Conservation (phyloP, 2,113 vertebrate species). For the Aphyosemion australe region DNA sequence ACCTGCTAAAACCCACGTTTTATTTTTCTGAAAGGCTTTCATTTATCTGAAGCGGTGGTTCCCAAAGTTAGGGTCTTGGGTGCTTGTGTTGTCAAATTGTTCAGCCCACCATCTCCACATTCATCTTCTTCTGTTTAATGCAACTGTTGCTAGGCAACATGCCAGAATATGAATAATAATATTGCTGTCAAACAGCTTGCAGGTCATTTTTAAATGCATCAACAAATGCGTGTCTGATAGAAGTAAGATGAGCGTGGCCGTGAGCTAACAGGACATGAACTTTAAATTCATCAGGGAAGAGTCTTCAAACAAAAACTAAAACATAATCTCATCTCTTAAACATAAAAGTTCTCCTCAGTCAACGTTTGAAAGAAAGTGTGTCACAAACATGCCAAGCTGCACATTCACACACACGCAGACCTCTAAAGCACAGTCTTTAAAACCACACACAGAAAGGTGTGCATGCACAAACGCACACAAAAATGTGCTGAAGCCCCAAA, state of each 20-base stretch:
- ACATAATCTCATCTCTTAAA: no score
- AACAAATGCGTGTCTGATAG: not conserved
- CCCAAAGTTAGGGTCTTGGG: no score
- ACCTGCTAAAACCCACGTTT: no score
- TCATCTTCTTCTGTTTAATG: constrained; percentile 3
- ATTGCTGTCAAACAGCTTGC: not conserved
- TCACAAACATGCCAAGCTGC: constrained; percentile 46
- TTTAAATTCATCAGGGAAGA: not conserved
- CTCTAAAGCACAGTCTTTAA: constrained; percentile 51
- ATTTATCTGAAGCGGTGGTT: no score
- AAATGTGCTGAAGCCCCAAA: constrained; percentile 55
- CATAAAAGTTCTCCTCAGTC: constrained; percentile 36
- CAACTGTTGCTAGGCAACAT: constrained; percentile 28
- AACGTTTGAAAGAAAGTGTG: constrained; percentile 24
- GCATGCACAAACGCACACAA: constrained; percentile 47
- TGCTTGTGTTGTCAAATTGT: no score
- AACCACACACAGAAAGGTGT: constrained; percentile 54
- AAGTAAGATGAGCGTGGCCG: not conserved
- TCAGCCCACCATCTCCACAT: not conserved
- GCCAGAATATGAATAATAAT: constrained; percentile 25
- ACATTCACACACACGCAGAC: constrained; percentile 63
- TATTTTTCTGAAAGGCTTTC: no score
- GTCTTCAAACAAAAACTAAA: not conserved
- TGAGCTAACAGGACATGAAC: not conserved
- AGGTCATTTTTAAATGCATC: constrained; percentile 22